Base-by-base conservation (phyloP, 2,797 vertebrate species). In the Babyrousa celebensis region DNA sequence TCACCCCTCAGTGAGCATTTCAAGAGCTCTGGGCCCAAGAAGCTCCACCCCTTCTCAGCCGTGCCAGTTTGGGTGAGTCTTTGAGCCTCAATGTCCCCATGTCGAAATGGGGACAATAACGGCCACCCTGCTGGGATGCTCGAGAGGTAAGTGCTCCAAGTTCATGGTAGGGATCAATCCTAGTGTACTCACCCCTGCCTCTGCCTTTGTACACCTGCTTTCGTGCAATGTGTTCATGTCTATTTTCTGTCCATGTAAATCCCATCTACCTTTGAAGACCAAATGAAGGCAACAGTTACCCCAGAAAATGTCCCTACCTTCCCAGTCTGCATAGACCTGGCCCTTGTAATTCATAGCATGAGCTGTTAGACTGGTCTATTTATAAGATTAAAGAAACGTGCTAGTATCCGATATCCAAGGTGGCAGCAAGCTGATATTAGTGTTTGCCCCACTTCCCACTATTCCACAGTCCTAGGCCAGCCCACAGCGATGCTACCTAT, bases 371-470 rank as follows among this genome's bases (percentile, higher is more conserved):
- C 80, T 12, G 3, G 2, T 10, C 36, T 12, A 27, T 62, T 74
- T 62, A 23, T 5, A 32, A 82, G 62, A 82, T 32, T 62, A 21
- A 15, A 60, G 11, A 48, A 58, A 67, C 8, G 9, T 18, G 43
- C 54, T 56, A 8, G 16, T 36, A 15, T 29, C 23, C 48, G 67
- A 54, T 58, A 1, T 15, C 40, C 58, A 21, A 27, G 25, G 48
- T 58, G 52, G 56, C 2, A 16, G 56, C 43, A 14, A 20, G 3
- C 20, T 54, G 56, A 29, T 15, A 12, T 9, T 58, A 10, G 5
- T 12, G 6, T 3, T 32, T 1, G 74, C 1, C 4, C 27, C 17
- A 8, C 25, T 1, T 2, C 4, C 10, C 4, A 18, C 74, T 6
- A 27, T 9, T 12, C 16, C 25, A 62, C n/a, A 43, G 67, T 25